A percentile compares a stretch with the other conserved stretches of the same genome.
These are phyloP conservation scores for Neomorphus geoffroyi DNA, from an alignment of 2,797 vertebrate genomes.

Conservation along the genomic window DNA sequence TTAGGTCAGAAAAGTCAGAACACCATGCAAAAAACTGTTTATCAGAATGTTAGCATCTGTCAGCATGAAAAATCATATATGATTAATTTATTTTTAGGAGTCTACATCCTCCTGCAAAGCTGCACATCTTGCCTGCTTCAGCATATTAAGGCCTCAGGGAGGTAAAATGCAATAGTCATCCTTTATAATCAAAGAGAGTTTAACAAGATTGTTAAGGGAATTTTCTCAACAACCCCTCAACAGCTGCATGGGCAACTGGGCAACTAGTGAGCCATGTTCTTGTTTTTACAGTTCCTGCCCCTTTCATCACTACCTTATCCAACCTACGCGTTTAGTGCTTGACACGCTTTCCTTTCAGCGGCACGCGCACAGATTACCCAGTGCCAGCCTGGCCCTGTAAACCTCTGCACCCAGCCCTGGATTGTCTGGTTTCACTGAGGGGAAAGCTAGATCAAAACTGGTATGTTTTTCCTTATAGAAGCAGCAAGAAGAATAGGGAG, in stretches of 20 bases:
- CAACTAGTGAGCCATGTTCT: background rate
- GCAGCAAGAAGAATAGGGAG: background rate
- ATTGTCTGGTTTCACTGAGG: background rate
- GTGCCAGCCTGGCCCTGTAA: background rate
- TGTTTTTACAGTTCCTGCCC: slow-evolving; percentile 7
- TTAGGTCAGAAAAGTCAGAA: background rate
- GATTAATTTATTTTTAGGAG: slow-evolving; percentile 45
- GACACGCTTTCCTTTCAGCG: background rate
- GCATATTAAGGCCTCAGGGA: background rate
- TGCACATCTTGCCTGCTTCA: slow-evolving; percentile 13
- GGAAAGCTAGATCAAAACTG: background rate
- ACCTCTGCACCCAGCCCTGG: background rate
- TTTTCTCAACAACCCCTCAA: slow-evolving; percentile 18
- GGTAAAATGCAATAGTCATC: slow-evolving; percentile 14
- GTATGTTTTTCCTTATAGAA: background rate
- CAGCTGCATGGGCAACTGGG: slow-evolving; percentile 1
- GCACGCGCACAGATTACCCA: background rate
- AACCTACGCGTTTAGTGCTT: background rate
- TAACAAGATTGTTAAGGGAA: slow-evolving; percentile 36
- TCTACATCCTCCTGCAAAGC: background rate
- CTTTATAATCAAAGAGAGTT: slow-evolving; percentile 46
- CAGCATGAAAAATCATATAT: background rate
- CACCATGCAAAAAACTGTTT: background rate
- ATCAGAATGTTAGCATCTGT: background rate
- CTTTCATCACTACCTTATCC: background rate